Conservation (phyloP, 2,797 vertebrate species). For the Carapus acus region DNA sequence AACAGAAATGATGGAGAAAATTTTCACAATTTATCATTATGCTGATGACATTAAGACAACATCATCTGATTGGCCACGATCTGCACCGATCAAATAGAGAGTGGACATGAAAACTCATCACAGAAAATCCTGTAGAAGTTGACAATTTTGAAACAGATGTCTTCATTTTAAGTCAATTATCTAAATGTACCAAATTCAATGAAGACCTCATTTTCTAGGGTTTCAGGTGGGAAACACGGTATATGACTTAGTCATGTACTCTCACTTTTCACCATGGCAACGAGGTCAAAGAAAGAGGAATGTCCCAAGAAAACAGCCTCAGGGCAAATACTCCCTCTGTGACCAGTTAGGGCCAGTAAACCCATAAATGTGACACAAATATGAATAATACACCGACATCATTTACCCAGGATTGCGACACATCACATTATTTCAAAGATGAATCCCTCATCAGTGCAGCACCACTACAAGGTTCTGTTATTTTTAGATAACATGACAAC, state of each 20-base stretch:
- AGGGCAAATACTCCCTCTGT: not conserved
- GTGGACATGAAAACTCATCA: no score
- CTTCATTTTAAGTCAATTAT: no score
- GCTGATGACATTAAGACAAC: no score
- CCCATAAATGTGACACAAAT: not conserved
- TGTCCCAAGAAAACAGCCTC: not conserved
- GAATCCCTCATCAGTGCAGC: slow-evolving; percentile 14
- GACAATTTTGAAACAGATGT: no score
- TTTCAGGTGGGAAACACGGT: no score
- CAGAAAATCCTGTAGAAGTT: no score
- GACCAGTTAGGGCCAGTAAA: not conserved
- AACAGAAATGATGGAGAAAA: no score
- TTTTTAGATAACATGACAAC: slow-evolving; percentile 12
- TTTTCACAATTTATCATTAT: no score
- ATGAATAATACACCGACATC: not conserved
- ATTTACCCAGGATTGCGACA: not conserved
- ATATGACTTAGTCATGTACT: not conserved
- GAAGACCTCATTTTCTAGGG: no score
- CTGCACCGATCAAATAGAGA: no score
- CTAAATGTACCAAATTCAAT: no score
- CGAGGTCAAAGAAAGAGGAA: not conserved
- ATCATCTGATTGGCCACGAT: no score
- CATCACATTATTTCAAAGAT: slow-evolving; percentile 13
- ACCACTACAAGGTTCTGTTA: not conserved
- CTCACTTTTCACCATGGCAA: not conserved